Base-by-base conservation (phyloP, 1,140 invertebrate species). In the Ceratosolen fusciceps region DNA sequence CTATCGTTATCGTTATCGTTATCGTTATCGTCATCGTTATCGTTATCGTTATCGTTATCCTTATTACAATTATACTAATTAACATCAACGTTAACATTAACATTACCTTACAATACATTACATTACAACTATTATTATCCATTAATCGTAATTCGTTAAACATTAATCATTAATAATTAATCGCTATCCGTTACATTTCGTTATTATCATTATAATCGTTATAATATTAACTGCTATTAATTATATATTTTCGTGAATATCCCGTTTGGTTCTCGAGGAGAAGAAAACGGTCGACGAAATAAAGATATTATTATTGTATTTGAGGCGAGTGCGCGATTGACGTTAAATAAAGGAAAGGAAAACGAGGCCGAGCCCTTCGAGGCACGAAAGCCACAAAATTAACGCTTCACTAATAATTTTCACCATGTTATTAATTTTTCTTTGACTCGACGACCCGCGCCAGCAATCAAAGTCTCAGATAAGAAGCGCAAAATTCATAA, bases 381-480 rank as follows among this genome's bases (percentile, higher is more conserved):
- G 84, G 82, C 81, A 84, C 82, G 82, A 72, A 79, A 79, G 84
- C 82, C 81, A 84, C 82, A 82, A 72, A 79, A 79, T 79, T 54
- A 34, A 71, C 52, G 49, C 37, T 77, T 77, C 14, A 34, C 47
- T 47, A 34, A 14, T 52, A 21, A 14, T 60, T 73, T n/a, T 26
- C 2, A n/a, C n/a, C n/a, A n/a, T 73, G 56, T 77, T 47, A 24
- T 12, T 70, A 49, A 43, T 49, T 43, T 77, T 70, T 60, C 29
- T 58, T 74, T 75, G 54, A 74, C 70, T 79, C 89, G 89, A 89
- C 89, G 89, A 89, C 89, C 89, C 85, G 89, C 89, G 89, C 80
- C 89, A 89, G 87, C 83, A 56, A 75, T 75, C 49, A 82, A 81
- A 85, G 77, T 82, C 62, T 85, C 76, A 83, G 81, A 83, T 85